Percentiles rank a stretch among this genome's conserved stretches.
Evolutionary conservation across 2,797 vertebrate species (phyloP).

Genomic region (Catostomus latipinnis): DNA sequence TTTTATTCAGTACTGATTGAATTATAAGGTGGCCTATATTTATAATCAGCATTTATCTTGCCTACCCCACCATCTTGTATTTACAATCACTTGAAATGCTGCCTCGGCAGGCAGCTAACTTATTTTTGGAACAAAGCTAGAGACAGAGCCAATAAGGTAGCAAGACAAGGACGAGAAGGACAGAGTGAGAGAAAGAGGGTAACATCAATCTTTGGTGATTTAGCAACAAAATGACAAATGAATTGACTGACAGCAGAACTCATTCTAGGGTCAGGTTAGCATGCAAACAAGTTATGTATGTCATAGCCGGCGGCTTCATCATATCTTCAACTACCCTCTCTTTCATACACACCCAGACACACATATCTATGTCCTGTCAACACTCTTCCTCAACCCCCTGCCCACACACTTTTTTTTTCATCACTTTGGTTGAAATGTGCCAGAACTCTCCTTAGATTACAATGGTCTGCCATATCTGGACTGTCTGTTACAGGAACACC

Average conservation of each 20-base stretch:
- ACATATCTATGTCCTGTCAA: slow-evolving; percentile 35
- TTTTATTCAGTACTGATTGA: too few species aligned
- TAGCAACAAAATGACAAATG: slow-evolving; percentile 37
- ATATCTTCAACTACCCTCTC: slow-evolving; percentile 1
- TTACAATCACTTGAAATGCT: not conserved
- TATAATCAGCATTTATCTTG: too few species aligned
- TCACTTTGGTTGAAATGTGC: not conserved
- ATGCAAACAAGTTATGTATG: slow-evolving; percentile 25
- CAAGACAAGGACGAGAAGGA: not conserved
- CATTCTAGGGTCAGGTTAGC: slow-evolving; percentile 39
- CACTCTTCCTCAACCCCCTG: slow-evolving; percentile 19
- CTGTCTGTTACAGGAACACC: slow-evolving; percentile 43
- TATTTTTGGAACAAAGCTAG: not conserved
- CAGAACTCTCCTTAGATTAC: slow-evolving; percentile 29
- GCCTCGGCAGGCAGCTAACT: not conserved
- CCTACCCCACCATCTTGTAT: too few species aligned
- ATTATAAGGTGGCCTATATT: too few species aligned
- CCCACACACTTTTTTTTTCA: slow-evolving; percentile 19
- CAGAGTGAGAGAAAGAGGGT: not conserved
- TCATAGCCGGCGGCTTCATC: slow-evolving; percentile 7
- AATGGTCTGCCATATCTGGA: slow-evolving; percentile 6
- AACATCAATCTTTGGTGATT: slow-evolving; percentile 49
- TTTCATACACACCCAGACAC: not conserved
- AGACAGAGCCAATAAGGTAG: not conserved
- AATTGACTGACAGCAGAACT: slow-evolving; percentile 41